A percentile compares a stretch with the other conserved stretches of the same genome.
phyloP scores from a whole-genome alignment of 2,888 invertebrate genomes.

The Adineta ricciae region DNA sequence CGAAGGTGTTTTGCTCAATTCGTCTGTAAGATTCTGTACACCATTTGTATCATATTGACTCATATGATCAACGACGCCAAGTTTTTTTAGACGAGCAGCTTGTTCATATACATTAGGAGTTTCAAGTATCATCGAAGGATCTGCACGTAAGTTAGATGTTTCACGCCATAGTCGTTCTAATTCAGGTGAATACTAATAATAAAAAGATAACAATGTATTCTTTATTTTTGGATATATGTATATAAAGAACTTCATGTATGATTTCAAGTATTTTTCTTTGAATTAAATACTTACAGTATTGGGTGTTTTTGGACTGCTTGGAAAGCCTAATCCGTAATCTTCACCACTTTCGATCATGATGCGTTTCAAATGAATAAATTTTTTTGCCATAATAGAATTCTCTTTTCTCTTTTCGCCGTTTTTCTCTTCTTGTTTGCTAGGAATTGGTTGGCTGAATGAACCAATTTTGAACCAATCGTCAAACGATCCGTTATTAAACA shows the following conservation, averaged over 20 bases:
- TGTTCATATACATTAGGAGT: slow-evolving; percentile 13
- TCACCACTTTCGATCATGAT: not conserved
- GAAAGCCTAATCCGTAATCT: not conserved
- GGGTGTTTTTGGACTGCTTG: not conserved
- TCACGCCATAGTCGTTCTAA: not conserved
- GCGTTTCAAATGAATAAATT: not conserved
- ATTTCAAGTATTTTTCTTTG: not conserved
- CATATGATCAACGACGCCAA: not conserved
- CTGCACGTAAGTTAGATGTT: slow-evolving; percentile 5
- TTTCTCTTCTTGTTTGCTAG: too few species aligned
- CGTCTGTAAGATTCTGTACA: not conserved
- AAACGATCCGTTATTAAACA: not conserved
- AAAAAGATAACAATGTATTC: not conserved
- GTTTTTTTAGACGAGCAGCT: not conserved
- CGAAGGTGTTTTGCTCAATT: not conserved
- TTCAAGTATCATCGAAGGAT: slow-evolving; percentile 11
- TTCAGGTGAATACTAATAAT: not conserved
- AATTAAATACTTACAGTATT: not conserved
- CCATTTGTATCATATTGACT: not conserved
- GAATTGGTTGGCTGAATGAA: not conserved
- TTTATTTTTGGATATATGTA: too few species aligned
- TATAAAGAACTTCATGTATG: too few species aligned
- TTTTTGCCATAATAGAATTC: not conserved
- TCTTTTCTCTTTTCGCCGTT: not conserved
- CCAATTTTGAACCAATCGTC: not conserved